A percentile compares a stretch with the other conserved stretches of the same genome.
Evolutionary conservation across 2,797 vertebrate species (phyloP).

Genomic region (Diplodus puntazzo): DNA sequence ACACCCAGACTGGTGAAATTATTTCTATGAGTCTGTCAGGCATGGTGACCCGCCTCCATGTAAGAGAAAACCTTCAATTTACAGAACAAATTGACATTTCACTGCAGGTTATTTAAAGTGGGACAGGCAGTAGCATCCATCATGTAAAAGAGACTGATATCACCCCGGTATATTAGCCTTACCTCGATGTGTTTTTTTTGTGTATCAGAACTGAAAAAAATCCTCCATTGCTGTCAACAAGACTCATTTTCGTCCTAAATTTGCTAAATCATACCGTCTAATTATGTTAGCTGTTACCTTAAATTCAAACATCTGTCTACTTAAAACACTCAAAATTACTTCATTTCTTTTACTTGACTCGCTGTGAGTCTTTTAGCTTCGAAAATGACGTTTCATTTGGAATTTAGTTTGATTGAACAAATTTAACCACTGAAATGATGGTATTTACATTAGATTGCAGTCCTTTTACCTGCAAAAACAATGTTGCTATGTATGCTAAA

Average conservation of each 20-base stretch:
- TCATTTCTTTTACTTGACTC: background rate
- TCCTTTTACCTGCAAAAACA: background rate
- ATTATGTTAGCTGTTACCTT: background rate
- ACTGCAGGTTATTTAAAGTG: background rate
- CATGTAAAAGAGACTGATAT: background rate
- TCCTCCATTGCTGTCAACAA: background rate
- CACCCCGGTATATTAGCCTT: background rate
- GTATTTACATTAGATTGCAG: background rate
- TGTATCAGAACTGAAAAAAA: too few relatives aligned
- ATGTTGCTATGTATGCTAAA: too few relatives aligned
- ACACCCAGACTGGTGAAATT: background rate
- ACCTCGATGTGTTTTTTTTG: background rate
- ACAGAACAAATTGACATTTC: constrained; percentile 14
- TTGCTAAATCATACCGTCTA: too few relatives aligned
- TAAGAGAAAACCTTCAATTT: constrained; percentile 9
- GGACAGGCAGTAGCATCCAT: background rate
- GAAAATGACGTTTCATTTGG: background rate
- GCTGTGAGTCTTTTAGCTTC: too few relatives aligned
- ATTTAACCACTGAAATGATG: background rate
- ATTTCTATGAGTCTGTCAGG: constrained; percentile 1
- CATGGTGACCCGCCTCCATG: background rate
- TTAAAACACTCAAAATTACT: background rate
- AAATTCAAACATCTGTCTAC: background rate
- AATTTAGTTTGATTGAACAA: background rate
- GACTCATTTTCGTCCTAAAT: background rate